These are phyloP conservation scores for Prorops nasuta DNA, from an alignment of 1,140 invertebrate genomes.

Conservation along the genomic window DNA sequence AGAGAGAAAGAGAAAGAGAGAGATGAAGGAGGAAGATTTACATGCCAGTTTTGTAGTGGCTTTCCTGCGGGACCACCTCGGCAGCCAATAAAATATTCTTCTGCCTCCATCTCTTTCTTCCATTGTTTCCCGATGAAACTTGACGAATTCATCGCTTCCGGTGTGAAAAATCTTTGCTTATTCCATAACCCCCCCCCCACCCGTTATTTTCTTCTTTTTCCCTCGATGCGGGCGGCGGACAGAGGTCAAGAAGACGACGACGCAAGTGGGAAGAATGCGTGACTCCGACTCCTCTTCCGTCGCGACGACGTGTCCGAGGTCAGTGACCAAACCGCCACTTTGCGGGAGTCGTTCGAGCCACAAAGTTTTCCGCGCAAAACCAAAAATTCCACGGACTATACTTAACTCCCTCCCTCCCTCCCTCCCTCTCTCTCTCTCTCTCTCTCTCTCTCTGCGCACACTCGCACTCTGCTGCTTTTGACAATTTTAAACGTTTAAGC, in stretches of 20 bases:
- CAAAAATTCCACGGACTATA: not conserved
- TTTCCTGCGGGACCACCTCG: too few relatives aligned
- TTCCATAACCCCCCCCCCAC: too few relatives aligned
- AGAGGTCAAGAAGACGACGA: conserved; percentile 17
- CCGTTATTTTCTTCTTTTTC: too few relatives aligned
- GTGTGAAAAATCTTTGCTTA: too few relatives aligned
- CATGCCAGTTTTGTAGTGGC: conserved; percentile 2
- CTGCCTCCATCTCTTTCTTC: too few relatives aligned
- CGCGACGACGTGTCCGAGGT: conserved; percentile 39
- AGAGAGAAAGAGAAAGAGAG: not conserved
- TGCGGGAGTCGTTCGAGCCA: conserved; percentile 12
- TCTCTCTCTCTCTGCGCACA: not conserved
- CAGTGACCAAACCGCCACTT: conserved; percentile 47
- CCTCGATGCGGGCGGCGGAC: too few relatives aligned
- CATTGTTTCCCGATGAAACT: too few relatives aligned
- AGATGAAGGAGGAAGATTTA: not conserved
- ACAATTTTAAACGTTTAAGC: too few relatives aligned
- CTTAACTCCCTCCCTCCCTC: not conserved
- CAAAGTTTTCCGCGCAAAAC: not conserved
- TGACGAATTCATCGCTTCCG: too few relatives aligned
- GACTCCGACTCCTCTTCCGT: conserved; percentile 34
- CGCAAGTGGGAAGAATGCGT: conserved; percentile 31
- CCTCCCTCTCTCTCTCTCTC: not conserved
- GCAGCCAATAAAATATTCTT: too few relatives aligned
- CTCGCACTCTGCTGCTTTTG: too few relatives aligned